Base-by-base conservation (phyloP, 2,113 vertebrate genomes). In the Hippocampus zosterae region DNA sequence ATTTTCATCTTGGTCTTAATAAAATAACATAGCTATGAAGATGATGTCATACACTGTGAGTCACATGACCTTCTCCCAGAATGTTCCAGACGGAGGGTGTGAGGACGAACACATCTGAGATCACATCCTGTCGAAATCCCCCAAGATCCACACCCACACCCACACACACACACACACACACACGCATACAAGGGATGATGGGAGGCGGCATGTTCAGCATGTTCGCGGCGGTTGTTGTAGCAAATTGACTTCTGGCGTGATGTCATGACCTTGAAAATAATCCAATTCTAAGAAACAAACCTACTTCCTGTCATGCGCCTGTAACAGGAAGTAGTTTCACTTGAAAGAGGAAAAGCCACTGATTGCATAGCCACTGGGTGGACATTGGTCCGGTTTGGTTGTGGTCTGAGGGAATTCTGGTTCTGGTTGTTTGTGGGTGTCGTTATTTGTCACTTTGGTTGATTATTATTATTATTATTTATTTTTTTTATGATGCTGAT, bases 101-200 rank as follows among this genome's bases (percentile, higher is more conserved):
- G 61, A 64, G 79, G 77, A 71, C 15, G 42, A 68, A 48, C 84
- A 79, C 84, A 65, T 76, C 81, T 91, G 84, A 88, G 72, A 71
- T 90, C 82, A 90, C 82, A 87, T 92, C 89, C 90, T 83, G 69
- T 66, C 48, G 41, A 85, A 86, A 78, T 57, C 61, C 61, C 16
- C 25, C n/a, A 15, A 57, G 23, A n/a, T 21, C 7, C 8, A 10
- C 52, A 23, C 70, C 23, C 56, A 37, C 33, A 37, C 33, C 0
- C 33, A 33, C 6, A 37, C 33, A 37, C 33, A 6, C 33, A 5
- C 33, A 33, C 33, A 33, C 33, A 33, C 33, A 33, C 33, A 25
- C 71, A 21, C 42, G 48, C 59, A 12, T 68, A 37, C 44, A 46
- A 9, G 3, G 15, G 13, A 15, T 46, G 15, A 46, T 15, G 44